These are phyloP conservation scores for Stegodyphus mimosarum DNA, from an alignment of 1,140 invertebrate genomes.

Conservation along the genomic window DNA sequence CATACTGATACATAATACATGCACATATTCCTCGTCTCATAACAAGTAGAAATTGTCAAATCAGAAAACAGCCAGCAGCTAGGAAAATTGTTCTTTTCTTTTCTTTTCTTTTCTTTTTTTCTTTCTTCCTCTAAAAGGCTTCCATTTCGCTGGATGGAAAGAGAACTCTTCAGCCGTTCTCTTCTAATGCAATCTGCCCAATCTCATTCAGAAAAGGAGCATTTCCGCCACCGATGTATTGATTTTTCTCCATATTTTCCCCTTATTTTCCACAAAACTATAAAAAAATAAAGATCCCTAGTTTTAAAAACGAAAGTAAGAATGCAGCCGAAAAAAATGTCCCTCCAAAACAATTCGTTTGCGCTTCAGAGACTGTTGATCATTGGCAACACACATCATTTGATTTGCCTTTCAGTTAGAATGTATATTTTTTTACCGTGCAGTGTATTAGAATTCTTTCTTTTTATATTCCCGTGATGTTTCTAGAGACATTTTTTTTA, in stretches of 20 bases:
- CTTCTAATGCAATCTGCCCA: slow-evolving; percentile 36
- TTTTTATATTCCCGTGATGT: no score
- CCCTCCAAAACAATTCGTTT: slow-evolving; percentile 23
- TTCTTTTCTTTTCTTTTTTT: no score
- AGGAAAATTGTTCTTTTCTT: no score
- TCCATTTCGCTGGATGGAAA: neutral
- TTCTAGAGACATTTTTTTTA: no score
- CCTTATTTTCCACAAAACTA: neutral
- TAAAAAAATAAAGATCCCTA: slow-evolving; percentile 2
- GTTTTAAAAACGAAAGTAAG: slow-evolving; percentile 5
- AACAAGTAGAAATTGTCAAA: no score
- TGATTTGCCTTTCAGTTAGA: slow-evolving; percentile 14
- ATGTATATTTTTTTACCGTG: neutral
- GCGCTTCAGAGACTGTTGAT: slow-evolving; percentile 30
- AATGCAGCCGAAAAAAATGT: neutral
- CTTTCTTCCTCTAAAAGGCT: no score
- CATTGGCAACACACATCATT: slow-evolving; percentile 19
- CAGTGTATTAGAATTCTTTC: no score
- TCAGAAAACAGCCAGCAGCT: no score
- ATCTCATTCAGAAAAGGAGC: slow-evolving; percentile 6
- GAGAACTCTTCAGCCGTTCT: slow-evolving; percentile 4
- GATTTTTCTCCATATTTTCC: neutral
- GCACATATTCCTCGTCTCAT: no score
- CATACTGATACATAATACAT: no score
- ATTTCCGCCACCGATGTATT: neutral